Percentiles rank a stretch among this genome's conserved stretches.
These are phyloP conservation scores for Dendrolimus punctatus DNA, from an alignment of 1,140 invertebrate genomes.

Conservation along the genomic window DNA sequence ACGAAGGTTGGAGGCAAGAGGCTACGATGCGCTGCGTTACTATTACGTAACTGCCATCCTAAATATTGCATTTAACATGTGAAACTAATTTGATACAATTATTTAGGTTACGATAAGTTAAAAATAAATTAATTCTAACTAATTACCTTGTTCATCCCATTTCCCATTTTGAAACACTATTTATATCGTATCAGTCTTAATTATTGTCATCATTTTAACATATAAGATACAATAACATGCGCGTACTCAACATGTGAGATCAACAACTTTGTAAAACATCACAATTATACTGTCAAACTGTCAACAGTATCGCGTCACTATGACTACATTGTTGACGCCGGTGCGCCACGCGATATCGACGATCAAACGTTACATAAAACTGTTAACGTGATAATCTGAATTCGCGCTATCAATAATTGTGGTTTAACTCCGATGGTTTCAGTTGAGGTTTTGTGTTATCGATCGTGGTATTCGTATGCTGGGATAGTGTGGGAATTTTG, in stretches of 20 bases:
- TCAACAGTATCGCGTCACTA: constrained; percentile 62
- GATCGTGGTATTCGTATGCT: constrained; percentile 25
- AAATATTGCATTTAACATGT: constrained; percentile 5
- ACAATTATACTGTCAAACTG: constrained; percentile 42
- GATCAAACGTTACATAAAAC: constrained; percentile 22
- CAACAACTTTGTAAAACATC: constrained; percentile 16
- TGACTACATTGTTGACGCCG: constrained; percentile 68
- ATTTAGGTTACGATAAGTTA: constrained; percentile 1
- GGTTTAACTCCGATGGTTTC: constrained; percentile 7
- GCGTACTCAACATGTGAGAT: constrained; percentile 9
- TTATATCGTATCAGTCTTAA: constrained; percentile 23
- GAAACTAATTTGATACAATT: constrained; percentile 3
- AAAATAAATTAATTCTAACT: constrained; percentile 10
- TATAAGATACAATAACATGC: constrained; percentile 9
- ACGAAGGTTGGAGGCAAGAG: constrained; percentile 24
- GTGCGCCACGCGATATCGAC: constrained; percentile 46
- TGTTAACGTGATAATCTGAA: constrained; percentile 11
- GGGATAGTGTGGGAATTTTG: constrained; percentile 6
- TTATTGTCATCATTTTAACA: constrained; percentile 18
- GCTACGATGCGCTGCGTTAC: constrained; percentile 39
- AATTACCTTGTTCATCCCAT: constrained; percentile 86
- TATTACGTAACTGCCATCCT: constrained; percentile 42
- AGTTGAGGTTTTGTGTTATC: constrained; percentile 41
- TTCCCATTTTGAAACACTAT: constrained; percentile 74
- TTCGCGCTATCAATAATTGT: constrained; percentile 6